Evolutionary conservation across 2,888 invertebrate species (phyloP).

Genomic region (Hyles lineata): DNA sequence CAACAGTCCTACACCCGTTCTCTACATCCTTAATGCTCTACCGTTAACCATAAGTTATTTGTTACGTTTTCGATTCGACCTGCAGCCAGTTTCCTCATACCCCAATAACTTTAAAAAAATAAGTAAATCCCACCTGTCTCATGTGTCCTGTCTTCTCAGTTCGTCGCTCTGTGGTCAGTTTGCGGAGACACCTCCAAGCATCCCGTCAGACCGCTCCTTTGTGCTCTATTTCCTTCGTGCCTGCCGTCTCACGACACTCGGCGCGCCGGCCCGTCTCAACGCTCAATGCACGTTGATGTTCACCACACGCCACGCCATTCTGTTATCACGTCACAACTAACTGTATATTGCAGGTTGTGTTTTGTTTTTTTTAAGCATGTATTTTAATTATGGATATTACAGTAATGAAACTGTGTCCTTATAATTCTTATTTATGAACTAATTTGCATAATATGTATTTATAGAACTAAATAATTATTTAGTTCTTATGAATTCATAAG

Average conservation of each 20-base stretch:
- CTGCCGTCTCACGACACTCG: constrained; percentile 31
- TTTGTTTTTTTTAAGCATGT: neutral
- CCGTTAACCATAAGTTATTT: no score
- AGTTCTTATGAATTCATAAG: no score
- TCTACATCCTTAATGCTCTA: no score
- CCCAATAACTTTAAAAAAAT: neutral
- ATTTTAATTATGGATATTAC: neutral
- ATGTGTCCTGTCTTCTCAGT: constrained; percentile 18
- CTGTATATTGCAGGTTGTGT: constrained; percentile 19
- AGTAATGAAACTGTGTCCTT: neutral
- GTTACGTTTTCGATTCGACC: neutral
- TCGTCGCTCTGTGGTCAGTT: constrained; percentile 43
- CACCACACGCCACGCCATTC: constrained; percentile 39
- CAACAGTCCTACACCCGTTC: no score
- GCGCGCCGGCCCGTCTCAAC: constrained; percentile 27
- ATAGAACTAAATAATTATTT: no score
- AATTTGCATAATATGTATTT: no score
- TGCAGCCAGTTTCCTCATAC: neutral
- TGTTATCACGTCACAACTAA: constrained; percentile 29
- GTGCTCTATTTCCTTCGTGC: constrained; percentile 30
- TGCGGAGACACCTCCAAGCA: constrained; percentile 59
- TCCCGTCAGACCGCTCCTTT: constrained; percentile 43
- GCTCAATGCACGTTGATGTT: constrained; percentile 34
- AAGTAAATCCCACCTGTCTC: no score
- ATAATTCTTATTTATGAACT: no score